These are phyloP conservation scores for Drosophila mettleri DNA, from an alignment of 2,888 invertebrate genomes.

Conservation along the genomic window DNA sequence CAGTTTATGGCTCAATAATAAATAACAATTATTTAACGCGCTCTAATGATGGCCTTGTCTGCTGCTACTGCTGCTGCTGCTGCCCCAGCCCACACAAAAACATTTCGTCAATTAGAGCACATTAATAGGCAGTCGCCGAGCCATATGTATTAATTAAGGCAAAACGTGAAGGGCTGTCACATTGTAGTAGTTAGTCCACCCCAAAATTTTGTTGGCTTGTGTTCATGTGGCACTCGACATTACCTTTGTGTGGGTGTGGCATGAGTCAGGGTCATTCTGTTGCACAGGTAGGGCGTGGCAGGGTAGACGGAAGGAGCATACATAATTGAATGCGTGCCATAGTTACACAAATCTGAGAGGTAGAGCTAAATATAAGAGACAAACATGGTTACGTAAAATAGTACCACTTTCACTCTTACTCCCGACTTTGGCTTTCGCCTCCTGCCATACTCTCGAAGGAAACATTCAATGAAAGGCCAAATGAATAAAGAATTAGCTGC, in stretches of 20 bases:
- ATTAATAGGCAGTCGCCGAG: conserved; percentile 46
- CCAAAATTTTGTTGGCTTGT: neutral
- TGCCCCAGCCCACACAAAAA: conserved; percentile 9
- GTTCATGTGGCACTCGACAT: conserved; percentile 13
- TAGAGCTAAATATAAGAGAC: conserved; percentile 31
- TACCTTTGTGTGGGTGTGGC: conserved; percentile 1
- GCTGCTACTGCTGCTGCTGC: no score
- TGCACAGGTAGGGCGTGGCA: conserved; percentile 14
- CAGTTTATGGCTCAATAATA: conserved; percentile 57
- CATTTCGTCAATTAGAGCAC: conserved; percentile 60
- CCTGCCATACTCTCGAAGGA: neutral
- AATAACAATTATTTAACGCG: conserved; percentile 65
- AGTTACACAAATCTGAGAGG: conserved; percentile 59
- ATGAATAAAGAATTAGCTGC: conserved; percentile 74
- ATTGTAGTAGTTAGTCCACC: neutral
- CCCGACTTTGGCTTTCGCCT: conserved; percentile 1
- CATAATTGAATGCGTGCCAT: conserved; percentile 71
- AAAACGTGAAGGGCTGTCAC: conserved; percentile 40
- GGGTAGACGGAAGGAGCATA: conserved; percentile 18
- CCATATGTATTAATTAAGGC: conserved; percentile 68
- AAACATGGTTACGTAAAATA: conserved; percentile 49
- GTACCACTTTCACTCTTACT: conserved; percentile 11
- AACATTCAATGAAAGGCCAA: conserved; percentile 59
- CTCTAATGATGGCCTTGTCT: conserved; percentile 35
- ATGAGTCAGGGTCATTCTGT: conserved; percentile 1